These are phyloP conservation scores for Junco hyemalis DNA, from an alignment of 2,113 vertebrate genomes.

Conservation along the genomic window DNA sequence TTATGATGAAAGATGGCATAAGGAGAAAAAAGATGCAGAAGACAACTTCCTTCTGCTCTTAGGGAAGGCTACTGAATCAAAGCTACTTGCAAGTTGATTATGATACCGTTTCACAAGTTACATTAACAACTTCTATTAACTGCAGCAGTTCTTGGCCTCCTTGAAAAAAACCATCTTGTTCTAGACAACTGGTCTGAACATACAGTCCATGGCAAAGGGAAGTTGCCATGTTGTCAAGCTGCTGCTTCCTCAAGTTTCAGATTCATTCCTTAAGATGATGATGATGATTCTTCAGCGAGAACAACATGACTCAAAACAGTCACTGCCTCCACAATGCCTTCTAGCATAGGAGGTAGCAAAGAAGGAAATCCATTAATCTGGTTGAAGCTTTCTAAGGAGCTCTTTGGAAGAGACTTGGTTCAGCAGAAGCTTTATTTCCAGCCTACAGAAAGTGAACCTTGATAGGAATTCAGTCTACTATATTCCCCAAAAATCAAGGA, in stretches of 20 bases:
- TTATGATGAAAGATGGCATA: background rate
- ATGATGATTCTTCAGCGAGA: background rate
- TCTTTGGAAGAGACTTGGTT: background rate
- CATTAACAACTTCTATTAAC: background rate
- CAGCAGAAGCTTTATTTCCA: background rate
- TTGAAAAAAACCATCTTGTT: background rate
- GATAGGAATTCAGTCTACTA: background rate
- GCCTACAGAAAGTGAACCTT: background rate
- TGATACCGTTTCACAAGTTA: background rate
- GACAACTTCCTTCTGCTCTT: background rate
- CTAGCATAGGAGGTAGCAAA: background rate
- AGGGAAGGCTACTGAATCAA: background rate
- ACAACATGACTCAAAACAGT: background rate
- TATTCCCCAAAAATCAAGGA: background rate
- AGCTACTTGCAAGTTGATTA: background rate
- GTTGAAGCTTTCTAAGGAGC: background rate
- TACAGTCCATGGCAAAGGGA: background rate
- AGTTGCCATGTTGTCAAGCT: no score
- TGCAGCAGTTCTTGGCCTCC: background rate
- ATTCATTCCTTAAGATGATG: background rate
- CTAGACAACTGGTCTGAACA: background rate
- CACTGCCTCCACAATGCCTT: background rate
- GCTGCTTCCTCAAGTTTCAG: background rate
- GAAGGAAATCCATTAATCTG: background rate
- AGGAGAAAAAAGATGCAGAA: background rate